Evolutionary conservation across 1,140 invertebrate genomes (phyloP).

Genomic region (Macrosteles quadrilineatus): DNA sequence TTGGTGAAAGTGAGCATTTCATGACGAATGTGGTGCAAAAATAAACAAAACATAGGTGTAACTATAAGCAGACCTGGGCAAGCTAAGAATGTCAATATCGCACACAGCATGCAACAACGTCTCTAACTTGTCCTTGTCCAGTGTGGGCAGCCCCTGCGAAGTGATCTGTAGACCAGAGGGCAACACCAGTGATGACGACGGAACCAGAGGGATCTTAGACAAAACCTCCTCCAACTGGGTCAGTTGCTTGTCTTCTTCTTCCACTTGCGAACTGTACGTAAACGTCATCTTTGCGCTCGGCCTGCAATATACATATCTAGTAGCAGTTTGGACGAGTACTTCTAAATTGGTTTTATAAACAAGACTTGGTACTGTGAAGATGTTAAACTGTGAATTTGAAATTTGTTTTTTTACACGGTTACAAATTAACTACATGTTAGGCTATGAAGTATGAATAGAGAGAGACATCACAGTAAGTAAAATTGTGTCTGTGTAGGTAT

Average conservation of each 20-base stretch:
- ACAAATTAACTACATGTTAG: too few relatives aligned
- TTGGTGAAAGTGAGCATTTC: too few relatives aligned
- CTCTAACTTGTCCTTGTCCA: slow-evolving; percentile 49
- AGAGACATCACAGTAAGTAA: too few relatives aligned
- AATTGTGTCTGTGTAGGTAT: too few relatives aligned
- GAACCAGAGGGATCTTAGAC: neutral
- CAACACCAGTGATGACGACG: slow-evolving; percentile 38
- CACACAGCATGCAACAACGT: slow-evolving; percentile 43
- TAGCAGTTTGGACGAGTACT: too few relatives aligned
- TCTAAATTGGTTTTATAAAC: too few relatives aligned
- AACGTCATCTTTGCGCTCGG: slow-evolving; percentile 37
- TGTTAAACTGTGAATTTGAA: too few relatives aligned
- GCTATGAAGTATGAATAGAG: too few relatives aligned
- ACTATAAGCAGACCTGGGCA: slow-evolving; percentile 12
- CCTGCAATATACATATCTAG: too few relatives aligned
- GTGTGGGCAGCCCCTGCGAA: slow-evolving; percentile 45
- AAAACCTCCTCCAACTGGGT: neutral
- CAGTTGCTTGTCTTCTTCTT: slow-evolving; percentile 41
- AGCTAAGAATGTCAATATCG: slow-evolving; percentile 24
- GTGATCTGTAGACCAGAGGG: slow-evolving; percentile 45
- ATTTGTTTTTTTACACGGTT: too few relatives aligned
- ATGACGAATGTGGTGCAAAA: too few relatives aligned
- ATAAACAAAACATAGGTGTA: neutral
- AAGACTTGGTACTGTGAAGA: too few relatives aligned
- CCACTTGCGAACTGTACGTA: slow-evolving; percentile 35